Evolutionary conservation across 2,797 vertebrate genomes (phyloP), one percentile per base, ranked within the genome.

Genomic region (Simalia tracyae): DNA sequence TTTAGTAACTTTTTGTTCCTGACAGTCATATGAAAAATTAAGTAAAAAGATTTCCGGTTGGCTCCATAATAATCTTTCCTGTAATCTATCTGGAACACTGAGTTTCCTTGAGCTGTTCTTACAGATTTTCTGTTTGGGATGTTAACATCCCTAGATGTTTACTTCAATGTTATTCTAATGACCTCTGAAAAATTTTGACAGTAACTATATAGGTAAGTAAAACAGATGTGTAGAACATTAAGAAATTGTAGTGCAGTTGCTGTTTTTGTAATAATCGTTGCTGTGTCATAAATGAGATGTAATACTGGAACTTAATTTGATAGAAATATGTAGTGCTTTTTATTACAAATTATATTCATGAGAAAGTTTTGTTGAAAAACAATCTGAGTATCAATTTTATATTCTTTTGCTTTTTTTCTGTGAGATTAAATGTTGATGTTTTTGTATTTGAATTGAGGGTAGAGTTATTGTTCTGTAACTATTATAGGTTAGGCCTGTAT

Each of bases 61-160:
- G 68, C 88, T 90, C 64, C 91, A 61, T 91, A 86, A 92, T 93
- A 90, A 50, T n/a, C 88, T 95, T 97, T 98, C 97, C 96, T 94
- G 93, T 92, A 1, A 0, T 19, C 0, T 36, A 81, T 92, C 91
- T 95, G 1, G 68, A 96, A 96, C 95, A 54, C 92, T 81, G 94
- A 90, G 90, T 92, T 97, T 95, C 94, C 92, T 93, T 94, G 92
- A 94, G 90, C 90, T 97, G 63, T 10, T 3, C 93, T 31, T 28
- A 42, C 88, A 88, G 76, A 31, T 90, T 54, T 54, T 88, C 57
- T 85, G 42, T 90, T 59, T 91, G 89, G 9, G 3, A 0, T 56
- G 12, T 7, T 17, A 0, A 4, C 57, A 7, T 2, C 91, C 66
- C 31, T 92, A 64, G 19, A 88, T 19, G 84, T 92, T 91, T 90